Percentiles rank a stretch among this genome's conserved stretches.
These are phyloP conservation scores for Hyles lineata DNA, from an alignment of 2,888 invertebrate species.

Conservation along the genomic window DNA sequence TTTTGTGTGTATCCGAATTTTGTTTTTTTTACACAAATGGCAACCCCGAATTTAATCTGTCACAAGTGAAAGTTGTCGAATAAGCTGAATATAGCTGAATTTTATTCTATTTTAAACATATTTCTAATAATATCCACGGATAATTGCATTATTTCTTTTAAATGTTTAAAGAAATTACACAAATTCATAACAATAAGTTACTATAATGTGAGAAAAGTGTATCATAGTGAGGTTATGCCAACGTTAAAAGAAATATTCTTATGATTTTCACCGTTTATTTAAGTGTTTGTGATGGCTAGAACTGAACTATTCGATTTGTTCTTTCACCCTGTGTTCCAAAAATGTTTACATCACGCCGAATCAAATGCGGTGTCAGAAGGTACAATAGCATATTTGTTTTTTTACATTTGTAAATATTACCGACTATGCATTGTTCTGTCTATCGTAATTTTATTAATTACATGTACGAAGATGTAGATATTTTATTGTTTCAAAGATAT, in stretches of 20 bases:
- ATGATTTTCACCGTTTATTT: constrained; percentile 39
- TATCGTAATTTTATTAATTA: not conserved
- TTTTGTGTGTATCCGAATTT: constrained; percentile 45
- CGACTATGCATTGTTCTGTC: not conserved
- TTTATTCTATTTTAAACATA: constrained; percentile 43
- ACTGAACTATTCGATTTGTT: constrained; percentile 83
- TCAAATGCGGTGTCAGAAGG: constrained; percentile 70
- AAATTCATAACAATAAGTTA: not conserved
- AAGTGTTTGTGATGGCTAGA: constrained; percentile 74
- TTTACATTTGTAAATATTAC: constrained; percentile 32
- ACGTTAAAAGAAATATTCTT: constrained; percentile 9
- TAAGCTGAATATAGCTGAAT: constrained; percentile 55
- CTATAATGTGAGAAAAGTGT: constrained; percentile 30
- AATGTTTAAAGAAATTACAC: not conserved
- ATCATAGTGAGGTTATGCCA: constrained; percentile 13
- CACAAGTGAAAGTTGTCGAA: constrained; percentile 74
- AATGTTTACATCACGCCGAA: constrained; percentile 82
- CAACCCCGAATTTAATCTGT: constrained; percentile 56
- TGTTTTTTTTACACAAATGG: constrained; percentile 43
- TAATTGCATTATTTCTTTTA: constrained; percentile 21
- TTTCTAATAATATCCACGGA: constrained; percentile 40
- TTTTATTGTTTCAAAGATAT: not conserved
- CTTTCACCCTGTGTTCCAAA: constrained; percentile 83
- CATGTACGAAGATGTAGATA: not conserved
- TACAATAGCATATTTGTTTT: constrained; percentile 46